phyloP scores from a whole-genome alignment of 1,140 invertebrate genomes.

The Physella acuta region DNA sequence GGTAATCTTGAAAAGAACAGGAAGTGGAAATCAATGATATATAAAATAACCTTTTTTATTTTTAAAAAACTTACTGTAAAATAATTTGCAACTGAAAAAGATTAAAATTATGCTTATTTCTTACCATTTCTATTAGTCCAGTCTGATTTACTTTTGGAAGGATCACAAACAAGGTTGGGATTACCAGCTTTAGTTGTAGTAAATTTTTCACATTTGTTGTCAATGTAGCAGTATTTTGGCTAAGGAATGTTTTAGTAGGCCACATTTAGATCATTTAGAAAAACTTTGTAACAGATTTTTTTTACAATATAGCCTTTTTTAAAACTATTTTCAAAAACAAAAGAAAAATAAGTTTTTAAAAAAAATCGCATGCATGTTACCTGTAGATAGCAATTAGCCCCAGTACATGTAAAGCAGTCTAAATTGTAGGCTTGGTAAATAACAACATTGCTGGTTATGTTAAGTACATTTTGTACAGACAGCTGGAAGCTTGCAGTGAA shows the following conservation, averaged over 20 bases:
- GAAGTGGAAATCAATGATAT: no score
- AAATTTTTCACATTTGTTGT: constrained; percentile 28
- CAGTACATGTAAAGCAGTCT: constrained; percentile 23
- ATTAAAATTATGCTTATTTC: no score
- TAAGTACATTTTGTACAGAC: constrained; percentile 18
- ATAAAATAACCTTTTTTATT: no score
- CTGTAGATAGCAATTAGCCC: constrained; percentile 20
- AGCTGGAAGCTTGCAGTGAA: constrained; percentile 8
- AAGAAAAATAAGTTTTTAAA: background rate
- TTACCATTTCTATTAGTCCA: constrained; percentile 43
- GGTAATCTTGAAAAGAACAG: constrained; percentile 23
- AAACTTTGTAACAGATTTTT: background rate
- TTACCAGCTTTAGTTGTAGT: constrained; percentile 12
- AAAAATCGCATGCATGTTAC: no score
- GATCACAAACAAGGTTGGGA: constrained; percentile 33
- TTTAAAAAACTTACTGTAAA: no score
- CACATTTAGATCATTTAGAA: background rate
- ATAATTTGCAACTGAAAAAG: no score
- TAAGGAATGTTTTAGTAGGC: constrained; percentile 1
- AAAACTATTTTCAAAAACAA: background rate
- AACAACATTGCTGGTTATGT: background rate
- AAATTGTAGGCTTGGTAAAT: constrained; percentile 24
- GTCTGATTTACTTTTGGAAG: constrained; percentile 26
- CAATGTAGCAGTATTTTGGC: constrained; percentile 33
- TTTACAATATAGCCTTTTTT: background rate